phyloP scores from a whole-genome alignment of 2,888 invertebrate species.

The Sphaerophoria taeniata region DNA sequence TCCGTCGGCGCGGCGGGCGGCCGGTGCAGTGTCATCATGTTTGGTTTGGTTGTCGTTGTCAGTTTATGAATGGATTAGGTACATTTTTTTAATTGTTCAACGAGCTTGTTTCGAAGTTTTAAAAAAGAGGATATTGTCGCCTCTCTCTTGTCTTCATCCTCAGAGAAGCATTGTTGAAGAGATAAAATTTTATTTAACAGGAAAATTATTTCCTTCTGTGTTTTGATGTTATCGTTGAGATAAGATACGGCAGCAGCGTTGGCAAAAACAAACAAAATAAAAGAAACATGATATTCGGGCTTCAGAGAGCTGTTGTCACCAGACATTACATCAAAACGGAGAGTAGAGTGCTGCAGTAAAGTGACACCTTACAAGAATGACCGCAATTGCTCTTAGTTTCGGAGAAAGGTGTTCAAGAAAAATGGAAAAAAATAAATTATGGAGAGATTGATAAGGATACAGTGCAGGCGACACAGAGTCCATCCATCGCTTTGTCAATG shows the following conservation, averaged over 20 bases:
- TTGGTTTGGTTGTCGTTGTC: conserved; percentile 59
- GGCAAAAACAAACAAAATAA: too few species aligned
- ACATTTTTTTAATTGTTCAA: conserved; percentile 65
- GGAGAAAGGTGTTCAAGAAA: too few species aligned
- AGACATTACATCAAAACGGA: too few species aligned
- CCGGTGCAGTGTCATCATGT: conserved; percentile 61
- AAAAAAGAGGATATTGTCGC: background rate
- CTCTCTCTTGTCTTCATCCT: conserved; percentile 1
- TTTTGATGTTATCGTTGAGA: conserved; percentile 48
- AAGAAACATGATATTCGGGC: too few species aligned
- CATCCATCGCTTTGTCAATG: too few species aligned
- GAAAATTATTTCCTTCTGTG: conserved; percentile 11
- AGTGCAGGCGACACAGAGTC: too few species aligned
- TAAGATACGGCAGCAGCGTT: conserved; percentile 2
- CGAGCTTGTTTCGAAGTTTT: conserved; percentile 18
- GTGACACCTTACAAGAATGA: too few species aligned
- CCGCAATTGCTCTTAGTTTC: too few species aligned
- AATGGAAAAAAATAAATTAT: too few species aligned
- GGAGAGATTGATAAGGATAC: too few species aligned
- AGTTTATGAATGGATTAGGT: conserved; percentile 69
- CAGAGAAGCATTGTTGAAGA: background rate
- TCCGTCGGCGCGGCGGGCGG: background rate
- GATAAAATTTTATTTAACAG: background rate
- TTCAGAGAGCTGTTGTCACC: too few species aligned
- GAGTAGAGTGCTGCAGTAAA: too few species aligned